Conservation (phyloP, 2,113 vertebrate genomes). For the Silurus asotus region DNA sequence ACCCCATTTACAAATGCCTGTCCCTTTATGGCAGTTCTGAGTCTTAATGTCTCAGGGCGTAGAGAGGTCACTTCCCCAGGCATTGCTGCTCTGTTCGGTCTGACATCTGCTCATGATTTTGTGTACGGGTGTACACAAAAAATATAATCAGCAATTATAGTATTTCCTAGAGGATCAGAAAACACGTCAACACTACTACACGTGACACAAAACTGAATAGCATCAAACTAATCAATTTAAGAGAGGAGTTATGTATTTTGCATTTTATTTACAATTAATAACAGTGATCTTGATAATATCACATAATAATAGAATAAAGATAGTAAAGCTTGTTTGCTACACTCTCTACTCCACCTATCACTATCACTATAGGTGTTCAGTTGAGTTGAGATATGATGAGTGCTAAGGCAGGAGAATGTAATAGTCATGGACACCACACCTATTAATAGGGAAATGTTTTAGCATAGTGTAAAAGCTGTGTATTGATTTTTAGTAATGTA, state of each 20-base stretch:
- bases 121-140: conserved; percentile 35
- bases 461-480: not conserved
- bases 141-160: conserved; percentile 50
- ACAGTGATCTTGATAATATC: not conserved
- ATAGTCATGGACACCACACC: not conserved
- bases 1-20: conserved; percentile 31
- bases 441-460: not conserved
- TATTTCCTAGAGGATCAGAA: conserved; percentile 6
- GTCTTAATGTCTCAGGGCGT: conserved; percentile 32
- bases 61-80: conserved; percentile 41
- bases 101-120: conserved; percentile 56
- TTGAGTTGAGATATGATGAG: not conserved
- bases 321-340: not conserved
- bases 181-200: not conserved
- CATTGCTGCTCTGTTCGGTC: not conserved
- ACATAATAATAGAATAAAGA: not conserved
- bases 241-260: not conserved
- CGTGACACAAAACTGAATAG: conserved; percentile 3
- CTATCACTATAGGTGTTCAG: not conserved
- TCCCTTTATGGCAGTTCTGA: conserved; percentile 48
- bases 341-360: not conserved
- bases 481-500: not conserved
- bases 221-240: not conserved
- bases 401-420: not conserved
- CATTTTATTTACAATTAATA: not conserved